phyloP scores from a whole-genome alignment of 1,140 invertebrate genomes.

The Dufourea novaeangliae region DNA sequence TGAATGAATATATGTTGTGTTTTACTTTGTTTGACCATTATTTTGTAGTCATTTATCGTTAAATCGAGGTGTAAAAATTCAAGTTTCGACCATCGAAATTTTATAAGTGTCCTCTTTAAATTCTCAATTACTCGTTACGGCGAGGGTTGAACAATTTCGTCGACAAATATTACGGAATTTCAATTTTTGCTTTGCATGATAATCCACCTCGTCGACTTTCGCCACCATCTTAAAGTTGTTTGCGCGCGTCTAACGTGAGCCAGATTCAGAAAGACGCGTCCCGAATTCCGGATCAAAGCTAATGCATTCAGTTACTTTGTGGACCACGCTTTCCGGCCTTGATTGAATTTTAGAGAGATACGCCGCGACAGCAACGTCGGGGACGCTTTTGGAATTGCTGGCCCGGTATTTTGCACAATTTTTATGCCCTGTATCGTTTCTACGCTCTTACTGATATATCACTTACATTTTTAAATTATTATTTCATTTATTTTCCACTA shows the following conservation, averaged over 20 bases:
- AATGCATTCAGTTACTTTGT: conserved; percentile 44
- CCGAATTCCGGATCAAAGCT: conserved; percentile 42
- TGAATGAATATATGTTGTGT: too few species aligned
- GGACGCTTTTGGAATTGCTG: conserved; percentile 15
- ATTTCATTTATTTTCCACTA: too few species aligned
- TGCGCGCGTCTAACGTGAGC: conserved; percentile 1
- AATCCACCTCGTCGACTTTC: background rate
- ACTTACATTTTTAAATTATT: too few species aligned
- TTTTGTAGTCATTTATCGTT: too few species aligned
- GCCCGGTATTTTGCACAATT: background rate
- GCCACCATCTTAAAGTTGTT: conserved; percentile 20
- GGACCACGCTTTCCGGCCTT: conserved; percentile 26
- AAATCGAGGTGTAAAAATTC: background rate
- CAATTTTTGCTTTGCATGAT: background rate
- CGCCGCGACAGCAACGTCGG: background rate
- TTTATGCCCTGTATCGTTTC: too few species aligned
- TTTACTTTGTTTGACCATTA: too few species aligned
- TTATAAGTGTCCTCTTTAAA: background rate
- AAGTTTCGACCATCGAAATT: too few species aligned
- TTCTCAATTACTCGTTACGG: too few species aligned
- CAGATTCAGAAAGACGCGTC: conserved; percentile 14
- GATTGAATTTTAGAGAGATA: conserved; percentile 38
- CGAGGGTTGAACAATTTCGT: too few species aligned
- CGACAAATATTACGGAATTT: background rate
- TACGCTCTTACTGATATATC: too few species aligned